A percentile compares a stretch with the other conserved stretches of the same genome.
These are phyloP conservation scores for Drymonia ruficornis DNA, from an alignment of 2,888 invertebrate species.

Conservation along the genomic window DNA sequence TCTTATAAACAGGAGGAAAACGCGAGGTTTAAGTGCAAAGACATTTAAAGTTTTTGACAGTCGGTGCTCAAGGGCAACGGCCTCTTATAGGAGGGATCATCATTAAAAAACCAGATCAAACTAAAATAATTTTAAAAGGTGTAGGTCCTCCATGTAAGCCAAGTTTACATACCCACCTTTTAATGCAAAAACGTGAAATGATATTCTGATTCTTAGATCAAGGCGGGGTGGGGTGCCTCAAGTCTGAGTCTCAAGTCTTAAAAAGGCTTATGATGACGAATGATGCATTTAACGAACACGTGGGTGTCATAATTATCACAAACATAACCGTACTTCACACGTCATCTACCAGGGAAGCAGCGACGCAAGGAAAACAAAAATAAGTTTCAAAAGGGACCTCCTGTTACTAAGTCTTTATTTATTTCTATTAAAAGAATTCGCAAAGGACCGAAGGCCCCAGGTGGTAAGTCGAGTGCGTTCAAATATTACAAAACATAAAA, in stretches of 20 bases:
- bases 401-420: constrained; percentile 1
- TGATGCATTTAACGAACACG: too few relatives aligned
- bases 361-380: neutral
- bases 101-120: too few relatives aligned
- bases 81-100: neutral
- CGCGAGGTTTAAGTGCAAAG: neutral
- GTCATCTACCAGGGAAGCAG: neutral
- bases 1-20: neutral
- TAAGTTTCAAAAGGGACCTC: neutral
- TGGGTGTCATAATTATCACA: neutral
- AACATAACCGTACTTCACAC: constrained; percentile 1
- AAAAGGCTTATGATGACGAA: neutral
- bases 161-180: too few relatives aligned
- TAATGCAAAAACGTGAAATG: too few relatives aligned
- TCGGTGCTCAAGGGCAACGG: neutral
- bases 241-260: neutral
- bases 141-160: too few relatives aligned
- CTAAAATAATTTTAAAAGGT: too few relatives aligned
- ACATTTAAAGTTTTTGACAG: constrained; percentile 1
- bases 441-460: constrained; percentile 35
- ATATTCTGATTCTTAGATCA: too few relatives aligned
- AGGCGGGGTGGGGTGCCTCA: too few relatives aligned
- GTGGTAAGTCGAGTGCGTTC: constrained; percentile 39
- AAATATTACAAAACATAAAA: constrained; percentile 45
- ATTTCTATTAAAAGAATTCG: constrained; percentile 17